Evolutionary conservation across 2,797 vertebrate species (phyloP), one percentile per base, ranked within the genome.

Genomic region (Coendou prehensilis): DNA sequence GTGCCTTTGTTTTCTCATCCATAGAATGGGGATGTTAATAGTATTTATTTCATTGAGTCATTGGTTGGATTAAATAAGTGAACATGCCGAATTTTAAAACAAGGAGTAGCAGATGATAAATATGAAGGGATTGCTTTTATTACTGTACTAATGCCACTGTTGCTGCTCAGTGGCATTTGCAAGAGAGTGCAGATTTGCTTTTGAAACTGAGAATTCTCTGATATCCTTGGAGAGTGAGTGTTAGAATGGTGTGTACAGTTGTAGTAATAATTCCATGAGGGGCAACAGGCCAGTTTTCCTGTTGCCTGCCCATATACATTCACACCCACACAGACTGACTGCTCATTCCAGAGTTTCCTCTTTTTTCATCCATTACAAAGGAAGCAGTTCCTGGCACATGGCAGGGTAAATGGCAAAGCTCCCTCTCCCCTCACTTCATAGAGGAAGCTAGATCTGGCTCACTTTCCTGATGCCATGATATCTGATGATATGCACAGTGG

Each of bases 151-250:
- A 59, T 1, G 20, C 47, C 20, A 87, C 41, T 47, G 0, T 69
- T 78, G 11, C 56, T 92, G 30, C 56, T 71, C 57, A 54, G 33
- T 64, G 89, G 45, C 67, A 69, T 95, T 95, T 86, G 90, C 73
- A 63, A 80, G 61, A 78, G 26, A 78, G 50, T 5, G 3, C 4
- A 81, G 17, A 13, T 91, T 95, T 95, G 15, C 0, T 63, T 75
- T 80, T 92, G 47, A 88, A 47, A 54, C 37, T 18, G 71, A 87
- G 67, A 95, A 91, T 95, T 93, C 78, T 78, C 75, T 89, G 63
- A 95, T 37, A n/a, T 59, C 28, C 83, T 64, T 87, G 59, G 52
- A 63, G 52, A 94, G 20, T 26, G 37, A 95, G 33, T 30, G 57
- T 91, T n/a, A 91, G 82, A 91, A 57, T 78, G 87, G 45, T n/a